These are phyloP conservation scores for Drosophila repletoides DNA, from an alignment of 1,140 invertebrate species.

Conservation along the genomic window DNA sequence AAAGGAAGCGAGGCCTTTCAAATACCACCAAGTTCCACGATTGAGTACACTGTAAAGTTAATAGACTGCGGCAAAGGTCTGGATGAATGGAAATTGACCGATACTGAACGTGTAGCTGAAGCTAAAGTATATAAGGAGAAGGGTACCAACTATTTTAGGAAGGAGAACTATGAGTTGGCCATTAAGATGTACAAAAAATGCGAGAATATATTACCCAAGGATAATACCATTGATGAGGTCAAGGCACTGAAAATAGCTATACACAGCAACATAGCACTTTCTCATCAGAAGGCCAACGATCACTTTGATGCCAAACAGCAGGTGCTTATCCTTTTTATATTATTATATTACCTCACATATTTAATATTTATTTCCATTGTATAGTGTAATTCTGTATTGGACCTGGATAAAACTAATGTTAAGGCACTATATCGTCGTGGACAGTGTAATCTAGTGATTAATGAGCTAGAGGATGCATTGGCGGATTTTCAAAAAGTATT, in stretches of 20 bases:
- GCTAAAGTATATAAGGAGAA: slow-evolving; percentile 93
- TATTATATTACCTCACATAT: slow-evolving; percentile 62
- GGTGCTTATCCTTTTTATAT: slow-evolving; percentile 29
- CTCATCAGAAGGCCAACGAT: slow-evolving; percentile 92
- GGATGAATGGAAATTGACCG: slow-evolving; percentile 92
- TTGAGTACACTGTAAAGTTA: slow-evolving; percentile 92
- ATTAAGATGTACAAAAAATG: slow-evolving; percentile 94
- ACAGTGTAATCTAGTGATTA: slow-evolving; percentile 89
- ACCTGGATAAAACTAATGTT: slow-evolving; percentile 90
- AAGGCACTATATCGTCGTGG: slow-evolving; percentile 96
- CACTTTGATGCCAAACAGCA: slow-evolving; percentile 88
- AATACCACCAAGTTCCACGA: slow-evolving; percentile 90
- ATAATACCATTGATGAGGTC: slow-evolving; percentile 73
- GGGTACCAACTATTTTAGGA: slow-evolving; percentile 95
- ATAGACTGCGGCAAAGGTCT: slow-evolving; percentile 91
- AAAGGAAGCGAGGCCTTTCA: slow-evolving; percentile 88
- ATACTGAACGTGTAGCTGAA: slow-evolving; percentile 90
- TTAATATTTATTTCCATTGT: not conserved
- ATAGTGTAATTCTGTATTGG: slow-evolving; percentile 78
- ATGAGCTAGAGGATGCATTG: slow-evolving; percentile 91
- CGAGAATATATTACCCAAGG: slow-evolving; percentile 82
- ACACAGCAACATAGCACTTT: slow-evolving; percentile 93
- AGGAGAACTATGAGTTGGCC: slow-evolving; percentile 90
- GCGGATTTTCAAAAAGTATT: slow-evolving; percentile 91
- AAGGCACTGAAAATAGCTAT: slow-evolving; percentile 86